A percentile compares a stretch with the other conserved stretches of the same genome.
Evolutionary conservation across 2,113 vertebrate species (phyloP).

Genomic region (Capra hircus): DNA sequence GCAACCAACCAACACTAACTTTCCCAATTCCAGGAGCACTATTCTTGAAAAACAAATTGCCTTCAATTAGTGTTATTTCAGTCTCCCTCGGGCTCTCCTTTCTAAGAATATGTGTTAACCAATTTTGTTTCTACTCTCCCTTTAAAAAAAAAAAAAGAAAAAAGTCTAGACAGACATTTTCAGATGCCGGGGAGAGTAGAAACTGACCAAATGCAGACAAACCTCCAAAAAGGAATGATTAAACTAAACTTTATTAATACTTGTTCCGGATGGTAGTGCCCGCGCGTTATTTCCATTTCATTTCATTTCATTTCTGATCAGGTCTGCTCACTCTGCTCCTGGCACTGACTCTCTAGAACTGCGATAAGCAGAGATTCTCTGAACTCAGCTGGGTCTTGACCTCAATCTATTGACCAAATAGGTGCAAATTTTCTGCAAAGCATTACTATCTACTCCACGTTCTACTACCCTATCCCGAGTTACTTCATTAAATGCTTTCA

Average conservation of each 20-base stretch:
- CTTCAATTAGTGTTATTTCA: neutral
- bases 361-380: neutral
- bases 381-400: neutral
- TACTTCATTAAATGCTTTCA: neutral
- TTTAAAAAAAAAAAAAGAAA: neutral
- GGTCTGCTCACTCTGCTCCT: fast-evolving
- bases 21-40: neutral
- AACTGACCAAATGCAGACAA: neutral
- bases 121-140: neutral
- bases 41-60: neutral
- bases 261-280: fast-evolving
- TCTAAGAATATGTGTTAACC: neutral
- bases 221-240: neutral
- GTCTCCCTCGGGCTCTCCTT: neutral
- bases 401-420: neutral
- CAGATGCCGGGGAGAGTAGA: neutral
- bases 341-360: neutral
- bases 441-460: neutral
- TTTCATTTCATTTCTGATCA: neutral
- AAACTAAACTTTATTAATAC: neutral
- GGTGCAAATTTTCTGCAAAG: neutral
- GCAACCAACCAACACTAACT: neutral
- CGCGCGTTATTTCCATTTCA: neutral
- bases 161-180: neutral
- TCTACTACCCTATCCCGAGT: neutral